Conservation (phyloP, 2,113 vertebrate genomes). For the Nycticorax nycticorax region DNA sequence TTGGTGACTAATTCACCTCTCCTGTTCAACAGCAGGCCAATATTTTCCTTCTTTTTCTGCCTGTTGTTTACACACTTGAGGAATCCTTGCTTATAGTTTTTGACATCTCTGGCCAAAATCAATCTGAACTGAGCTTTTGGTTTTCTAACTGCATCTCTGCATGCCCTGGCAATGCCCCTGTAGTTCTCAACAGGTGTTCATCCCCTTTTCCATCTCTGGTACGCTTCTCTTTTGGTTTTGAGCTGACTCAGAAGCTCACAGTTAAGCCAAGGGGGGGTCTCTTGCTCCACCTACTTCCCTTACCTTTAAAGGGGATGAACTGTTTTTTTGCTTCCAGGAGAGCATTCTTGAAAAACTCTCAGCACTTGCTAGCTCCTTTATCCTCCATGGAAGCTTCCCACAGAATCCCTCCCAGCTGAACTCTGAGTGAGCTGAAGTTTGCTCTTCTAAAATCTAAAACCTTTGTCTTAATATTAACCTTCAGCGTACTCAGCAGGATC, state of each 20-base stretch:
- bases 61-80: not conserved
- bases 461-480: not conserved
- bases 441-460: not conserved
- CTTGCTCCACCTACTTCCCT: not conserved
- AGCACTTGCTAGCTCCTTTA: not conserved
- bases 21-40: not conserved
- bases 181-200: not conserved
- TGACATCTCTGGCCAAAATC: not conserved
- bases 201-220: not conserved
- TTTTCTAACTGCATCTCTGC: not conserved
- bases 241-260: not conserved
- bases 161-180: not conserved
- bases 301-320: not conserved
- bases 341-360: not conserved
- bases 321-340: not conserved
- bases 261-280: not conserved
- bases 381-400: not conserved
- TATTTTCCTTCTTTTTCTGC: not conserved
- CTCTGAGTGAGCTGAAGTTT: not conserved
- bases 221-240: not conserved
- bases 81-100: not conserved
- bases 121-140: not conserved
- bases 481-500: not conserved
- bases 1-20: not conserved
- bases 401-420: not conserved